A percentile compares a stretch with the other conserved stretches of the same genome.
Conservation (phyloP, 2,113 vertebrate species). For the Urocitellus parryii region DNA sequence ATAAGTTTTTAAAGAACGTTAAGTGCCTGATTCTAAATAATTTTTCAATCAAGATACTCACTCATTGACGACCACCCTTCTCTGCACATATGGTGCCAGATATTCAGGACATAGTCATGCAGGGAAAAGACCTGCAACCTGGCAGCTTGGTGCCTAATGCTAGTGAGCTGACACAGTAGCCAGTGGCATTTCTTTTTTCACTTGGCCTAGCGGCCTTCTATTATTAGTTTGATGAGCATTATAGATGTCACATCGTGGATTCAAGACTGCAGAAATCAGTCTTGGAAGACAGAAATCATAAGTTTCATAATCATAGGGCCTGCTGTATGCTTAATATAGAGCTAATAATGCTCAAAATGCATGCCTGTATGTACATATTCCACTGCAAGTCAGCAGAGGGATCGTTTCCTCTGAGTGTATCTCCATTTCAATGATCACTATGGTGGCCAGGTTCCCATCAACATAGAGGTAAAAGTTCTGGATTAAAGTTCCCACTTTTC, state of each 20-base stretch:
- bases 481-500: background rate
- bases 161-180: background rate
- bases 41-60: background rate
- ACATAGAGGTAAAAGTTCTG: background rate
- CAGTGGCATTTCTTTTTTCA: background rate
- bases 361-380: too few species aligned
- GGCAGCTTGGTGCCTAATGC: background rate
- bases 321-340: background rate
- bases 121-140: background rate
- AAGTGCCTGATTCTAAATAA: background rate
- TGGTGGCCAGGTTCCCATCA: background rate
- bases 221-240: background rate
- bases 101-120: fast-evolving
- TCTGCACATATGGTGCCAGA: fast-evolving
- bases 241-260: background rate
- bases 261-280: background rate
- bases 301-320: background rate
- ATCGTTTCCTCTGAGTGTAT: background rate
- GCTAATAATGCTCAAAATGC: background rate
- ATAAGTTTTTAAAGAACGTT: background rate
- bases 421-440: background rate
- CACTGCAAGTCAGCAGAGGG: background rate
- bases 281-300: background rate
- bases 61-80: background rate
- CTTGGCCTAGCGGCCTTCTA: background rate